Conservation (phyloP, 2,888 invertebrate genomes). For the Halictus quadricinctus region DNA sequence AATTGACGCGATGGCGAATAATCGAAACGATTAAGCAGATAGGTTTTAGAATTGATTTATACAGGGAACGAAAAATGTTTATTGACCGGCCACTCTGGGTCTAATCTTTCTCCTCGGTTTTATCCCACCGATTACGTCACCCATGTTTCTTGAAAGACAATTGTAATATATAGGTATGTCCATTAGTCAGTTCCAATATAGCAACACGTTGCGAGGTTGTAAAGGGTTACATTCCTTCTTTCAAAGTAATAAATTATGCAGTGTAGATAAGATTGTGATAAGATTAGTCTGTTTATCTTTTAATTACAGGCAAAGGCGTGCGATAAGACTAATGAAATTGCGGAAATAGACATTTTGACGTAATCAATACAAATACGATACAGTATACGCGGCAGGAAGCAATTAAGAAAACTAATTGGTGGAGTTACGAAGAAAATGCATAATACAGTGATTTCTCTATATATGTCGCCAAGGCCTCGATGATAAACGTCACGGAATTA, state of each 20-base stretch:
- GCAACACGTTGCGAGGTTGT: not conserved
- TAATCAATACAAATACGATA: not conserved
- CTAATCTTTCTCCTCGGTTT: not conserved
- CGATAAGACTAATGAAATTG: not conserved
- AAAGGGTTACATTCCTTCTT: not conserved
- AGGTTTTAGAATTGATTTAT: not conserved
- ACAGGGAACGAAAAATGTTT: not conserved
- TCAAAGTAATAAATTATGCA: not conserved
- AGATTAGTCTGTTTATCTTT: not conserved
- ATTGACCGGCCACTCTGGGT: not conserved
- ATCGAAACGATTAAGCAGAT: not conserved
- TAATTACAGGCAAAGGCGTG: not conserved
- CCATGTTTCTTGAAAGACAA: not conserved
- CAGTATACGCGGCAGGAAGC: no score
- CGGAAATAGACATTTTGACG: not conserved
- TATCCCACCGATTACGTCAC: not conserved
- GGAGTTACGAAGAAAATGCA: not conserved
- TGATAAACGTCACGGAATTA: no score
- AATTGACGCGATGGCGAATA: not conserved
- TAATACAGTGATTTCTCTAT: no score
- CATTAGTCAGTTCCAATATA: not conserved
- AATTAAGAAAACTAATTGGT: not conserved
- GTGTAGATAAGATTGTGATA: not conserved
- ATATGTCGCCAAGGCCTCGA: no score
- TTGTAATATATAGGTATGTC: not conserved